phyloP scores from a whole-genome alignment of 2,113 vertebrate species.

The Apaloderma vittatum region DNA sequence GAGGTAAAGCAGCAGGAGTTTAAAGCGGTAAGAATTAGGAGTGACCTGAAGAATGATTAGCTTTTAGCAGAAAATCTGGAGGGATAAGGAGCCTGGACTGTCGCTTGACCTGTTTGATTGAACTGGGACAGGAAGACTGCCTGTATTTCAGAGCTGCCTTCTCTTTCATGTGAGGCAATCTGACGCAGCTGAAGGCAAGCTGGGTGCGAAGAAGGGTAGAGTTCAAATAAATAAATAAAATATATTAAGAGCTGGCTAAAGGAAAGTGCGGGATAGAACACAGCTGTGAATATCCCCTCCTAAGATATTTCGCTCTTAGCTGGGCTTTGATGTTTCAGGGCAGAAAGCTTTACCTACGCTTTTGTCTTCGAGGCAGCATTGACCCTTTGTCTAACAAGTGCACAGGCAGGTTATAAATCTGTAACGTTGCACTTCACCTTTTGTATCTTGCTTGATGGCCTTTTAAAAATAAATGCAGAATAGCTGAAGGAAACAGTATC shows the following conservation, averaged over 20 bases:
- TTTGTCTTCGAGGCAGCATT: not conserved
- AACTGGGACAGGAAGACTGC: not conserved
- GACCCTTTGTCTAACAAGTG: not conserved
- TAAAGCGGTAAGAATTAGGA: not conserved
- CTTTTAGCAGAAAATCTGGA: not conserved
- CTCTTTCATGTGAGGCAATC: not conserved
- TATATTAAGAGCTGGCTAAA: not conserved
- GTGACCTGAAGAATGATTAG: not conserved
- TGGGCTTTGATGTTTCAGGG: not conserved
- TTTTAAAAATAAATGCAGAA: conserved; percentile 39
- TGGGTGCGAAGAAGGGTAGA: not conserved
- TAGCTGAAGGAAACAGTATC: conserved; percentile 1
- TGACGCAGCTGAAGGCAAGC: not conserved
- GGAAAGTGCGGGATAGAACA: not conserved
- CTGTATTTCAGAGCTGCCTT: not conserved
- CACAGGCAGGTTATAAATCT: conserved; percentile 39
- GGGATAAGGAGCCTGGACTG: not conserved
- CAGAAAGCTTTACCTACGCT: not conserved
- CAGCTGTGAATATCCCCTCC: not conserved
- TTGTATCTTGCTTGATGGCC: conserved; percentile 47
- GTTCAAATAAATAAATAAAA: not conserved
- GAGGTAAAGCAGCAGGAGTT: not conserved
- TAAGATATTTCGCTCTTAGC: not conserved
- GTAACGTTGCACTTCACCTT: conserved; percentile 52
- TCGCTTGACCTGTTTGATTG: not conserved